Conservation (phyloP, 2,113 vertebrate genomes). For the Pluvialis apricaria region DNA sequence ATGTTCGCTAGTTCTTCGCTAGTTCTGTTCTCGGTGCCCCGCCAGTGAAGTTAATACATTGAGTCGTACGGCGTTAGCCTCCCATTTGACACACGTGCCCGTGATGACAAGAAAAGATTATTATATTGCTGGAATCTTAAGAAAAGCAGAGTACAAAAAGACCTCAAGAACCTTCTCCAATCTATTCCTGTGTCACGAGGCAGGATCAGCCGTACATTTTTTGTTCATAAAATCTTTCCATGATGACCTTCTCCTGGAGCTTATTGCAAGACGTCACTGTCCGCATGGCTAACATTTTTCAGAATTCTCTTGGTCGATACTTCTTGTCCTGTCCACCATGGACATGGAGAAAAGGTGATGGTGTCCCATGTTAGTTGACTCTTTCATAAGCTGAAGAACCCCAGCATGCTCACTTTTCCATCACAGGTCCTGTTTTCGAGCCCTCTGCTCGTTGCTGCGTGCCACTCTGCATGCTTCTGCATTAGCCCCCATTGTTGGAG, state of each 20-base stretch:
- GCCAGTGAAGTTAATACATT: neutral
- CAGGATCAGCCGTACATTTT: neutral
- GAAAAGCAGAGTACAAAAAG: neutral
- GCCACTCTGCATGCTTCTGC: neutral
- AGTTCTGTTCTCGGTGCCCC: neutral
- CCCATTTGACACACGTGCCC: neutral
- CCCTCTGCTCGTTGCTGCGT: neutral
- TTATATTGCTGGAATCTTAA: neutral
- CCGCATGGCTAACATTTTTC: neutral
- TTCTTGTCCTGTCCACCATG: neutral
- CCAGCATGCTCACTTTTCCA: neutral
- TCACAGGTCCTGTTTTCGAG: neutral
- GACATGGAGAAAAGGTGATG: neutral
- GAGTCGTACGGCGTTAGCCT: neutral
- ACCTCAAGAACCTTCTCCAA: neutral
- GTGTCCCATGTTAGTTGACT: fast-evolving
- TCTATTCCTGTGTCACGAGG: neutral
- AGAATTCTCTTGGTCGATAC: neutral
- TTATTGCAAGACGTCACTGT: neutral
- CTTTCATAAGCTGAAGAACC: neutral
- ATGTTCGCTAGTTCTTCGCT: neutral
- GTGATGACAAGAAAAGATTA: neutral
- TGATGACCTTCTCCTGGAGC: neutral
- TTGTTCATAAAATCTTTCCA: neutral
- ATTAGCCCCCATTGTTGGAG: neutral